Conservation (phyloP, 2,113 vertebrate species). For the Prietella phreatophila region DNA sequence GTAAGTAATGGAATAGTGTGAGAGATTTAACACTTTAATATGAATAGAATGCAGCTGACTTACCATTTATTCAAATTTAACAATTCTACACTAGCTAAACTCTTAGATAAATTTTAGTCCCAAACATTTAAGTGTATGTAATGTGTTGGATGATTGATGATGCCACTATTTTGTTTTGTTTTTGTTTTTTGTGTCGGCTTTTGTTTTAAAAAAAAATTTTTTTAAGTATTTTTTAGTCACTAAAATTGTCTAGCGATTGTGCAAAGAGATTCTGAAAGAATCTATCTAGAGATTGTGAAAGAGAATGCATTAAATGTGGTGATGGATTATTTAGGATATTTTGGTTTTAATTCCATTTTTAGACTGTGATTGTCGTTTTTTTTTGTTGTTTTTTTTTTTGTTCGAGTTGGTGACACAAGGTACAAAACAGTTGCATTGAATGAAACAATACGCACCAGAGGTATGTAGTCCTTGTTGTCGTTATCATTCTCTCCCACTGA, state of each 20-base stretch:
- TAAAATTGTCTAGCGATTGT: not conserved
- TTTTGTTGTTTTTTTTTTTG: not conserved
- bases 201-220: not conserved
- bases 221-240: no score
- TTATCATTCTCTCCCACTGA: slow-evolving; percentile 73
- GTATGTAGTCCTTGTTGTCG: slow-evolving; percentile 86
- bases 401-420: not conserved
- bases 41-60: not conserved
- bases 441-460: slow-evolving; percentile 72
- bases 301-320: not conserved
- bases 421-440: not conserved
- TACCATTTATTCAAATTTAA: not conserved
- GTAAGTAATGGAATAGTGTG: not conserved
- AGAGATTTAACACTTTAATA: not conserved
- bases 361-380: not conserved
- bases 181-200: not conserved
- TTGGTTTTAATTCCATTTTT: not conserved
- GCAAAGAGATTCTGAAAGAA: no score
- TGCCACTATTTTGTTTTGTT: not conserved
- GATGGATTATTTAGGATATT: not conserved
- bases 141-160: not conserved
- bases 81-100: not conserved
- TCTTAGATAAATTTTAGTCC: not conserved
- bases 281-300: no score
- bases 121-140: not conserved